phyloP scores from a whole-genome alignment of 2,888 invertebrate species.

The Sabatieria punctata region DNA sequence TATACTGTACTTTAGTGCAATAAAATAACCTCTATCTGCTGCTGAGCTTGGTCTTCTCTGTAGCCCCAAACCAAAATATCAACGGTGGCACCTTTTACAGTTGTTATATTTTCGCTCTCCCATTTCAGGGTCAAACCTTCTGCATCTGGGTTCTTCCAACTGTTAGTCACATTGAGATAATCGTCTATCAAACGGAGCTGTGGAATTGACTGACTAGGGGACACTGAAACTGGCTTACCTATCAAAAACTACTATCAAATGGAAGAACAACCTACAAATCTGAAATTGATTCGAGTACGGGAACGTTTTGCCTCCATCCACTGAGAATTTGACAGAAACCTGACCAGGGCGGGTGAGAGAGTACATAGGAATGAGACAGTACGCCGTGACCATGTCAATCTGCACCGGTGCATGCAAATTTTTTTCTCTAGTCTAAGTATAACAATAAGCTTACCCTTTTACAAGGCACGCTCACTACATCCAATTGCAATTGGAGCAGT shows the following conservation, averaged over 20 bases:
- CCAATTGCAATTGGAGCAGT: too few relatives aligned
- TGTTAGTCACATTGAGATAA: conserved; percentile 13
- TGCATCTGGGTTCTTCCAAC: conserved; percentile 16
- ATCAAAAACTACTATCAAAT: too few relatives aligned
- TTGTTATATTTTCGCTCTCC: conserved; percentile 16
- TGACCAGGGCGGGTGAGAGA: conserved; percentile 16
- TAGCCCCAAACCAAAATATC: conserved; percentile 17
- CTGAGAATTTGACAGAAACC: conserved; percentile 14
- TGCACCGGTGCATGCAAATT: conserved; percentile 4
- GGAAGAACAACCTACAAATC: conserved; percentile 11
- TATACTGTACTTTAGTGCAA: too few relatives aligned
- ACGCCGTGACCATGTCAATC: conserved; percentile 19
- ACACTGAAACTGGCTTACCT: conserved; percentile 11
- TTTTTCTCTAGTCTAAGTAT: neutral
- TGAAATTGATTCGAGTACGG: conserved; percentile 20
- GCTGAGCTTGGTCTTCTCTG: conserved; percentile 18
- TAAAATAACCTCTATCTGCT: too few relatives aligned
- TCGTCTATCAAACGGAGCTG: conserved; percentile 18
- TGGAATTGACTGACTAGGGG: conserved; percentile 15
- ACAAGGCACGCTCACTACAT: too few relatives aligned
- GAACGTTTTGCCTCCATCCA: conserved; percentile 20
- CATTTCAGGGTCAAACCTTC: conserved; percentile 14
- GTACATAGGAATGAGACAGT: conserved; percentile 19
- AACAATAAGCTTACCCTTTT: too few relatives aligned
- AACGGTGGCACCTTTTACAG: conserved; percentile 14